phyloP scores from a whole-genome alignment of 2,113 vertebrate genomes.

The Picathartes gymnocephalus region DNA sequence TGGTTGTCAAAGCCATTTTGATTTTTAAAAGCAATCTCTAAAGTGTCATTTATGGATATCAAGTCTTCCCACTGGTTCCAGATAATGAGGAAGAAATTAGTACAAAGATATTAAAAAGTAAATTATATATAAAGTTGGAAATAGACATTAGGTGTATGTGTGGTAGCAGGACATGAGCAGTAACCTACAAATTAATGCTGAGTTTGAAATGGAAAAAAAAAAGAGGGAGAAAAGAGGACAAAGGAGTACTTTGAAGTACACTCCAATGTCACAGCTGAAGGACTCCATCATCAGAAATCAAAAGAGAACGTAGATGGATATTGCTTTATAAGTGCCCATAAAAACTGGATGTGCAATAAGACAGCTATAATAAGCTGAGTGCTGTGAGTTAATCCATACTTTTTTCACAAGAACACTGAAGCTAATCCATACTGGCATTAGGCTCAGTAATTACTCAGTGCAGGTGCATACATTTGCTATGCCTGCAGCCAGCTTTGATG shows the following conservation, averaged over 20 bases:
- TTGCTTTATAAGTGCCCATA: conserved; percentile 12
- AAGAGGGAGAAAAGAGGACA: not conserved
- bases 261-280: conserved; percentile 3
- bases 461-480: conserved; percentile 22
- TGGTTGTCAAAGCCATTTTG: not conserved
- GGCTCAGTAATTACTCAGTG: conserved; percentile 1
- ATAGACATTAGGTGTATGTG: not conserved
- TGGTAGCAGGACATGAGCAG: not conserved
- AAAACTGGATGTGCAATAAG: conserved; percentile 3
- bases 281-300: not conserved
- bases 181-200: not conserved
- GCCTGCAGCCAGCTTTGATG: conserved; percentile 43
- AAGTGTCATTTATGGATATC: not conserved
- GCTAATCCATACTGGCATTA: conserved; percentile 34
- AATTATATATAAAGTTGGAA: not conserved
- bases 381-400: conserved; percentile 34
- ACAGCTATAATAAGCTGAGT: conserved; percentile 9
- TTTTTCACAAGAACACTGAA: conserved; percentile 13
- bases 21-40: not conserved
- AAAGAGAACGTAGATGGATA: not conserved
- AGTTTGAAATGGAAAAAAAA: not conserved
- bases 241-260: not conserved
- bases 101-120: not conserved
- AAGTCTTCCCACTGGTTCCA: not conserved
- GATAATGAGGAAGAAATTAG: not conserved